Evolutionary conservation across 2,113 vertebrate species (phyloP), one percentile per base, ranked within the genome.

Genomic region (Apeltes quadracus): DNA sequence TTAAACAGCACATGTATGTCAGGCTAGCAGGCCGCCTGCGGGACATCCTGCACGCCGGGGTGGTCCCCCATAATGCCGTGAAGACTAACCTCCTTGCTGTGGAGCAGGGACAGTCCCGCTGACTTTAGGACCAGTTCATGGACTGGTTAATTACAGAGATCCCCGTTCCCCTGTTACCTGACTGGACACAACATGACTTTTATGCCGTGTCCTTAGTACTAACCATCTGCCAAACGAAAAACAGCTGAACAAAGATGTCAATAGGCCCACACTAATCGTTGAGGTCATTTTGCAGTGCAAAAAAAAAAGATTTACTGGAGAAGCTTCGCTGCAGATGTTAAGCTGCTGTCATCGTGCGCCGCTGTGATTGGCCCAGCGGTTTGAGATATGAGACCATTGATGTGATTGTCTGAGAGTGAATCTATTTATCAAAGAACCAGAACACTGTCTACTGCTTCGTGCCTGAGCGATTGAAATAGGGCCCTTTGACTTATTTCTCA

Each of bases 51-150:
- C 69, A 34, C 82, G 82, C 72, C 1, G 58, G 55, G 84, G 86
- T 83, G 86, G 78, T 75, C 84, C 83, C 78, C 78, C 54, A 44
- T 78, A 84, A 53, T 74, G 82, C 82, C 79, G 88, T 88, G 81
- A 87, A 80, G 76, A 72, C 62, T 10, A 53, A 39, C 76, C 57
- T 73, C 85, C 91, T 89, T 84, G 86, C 75, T 71, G 77, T 83
- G 59, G 38, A 80, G 66, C 79, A 51, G 72, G 67, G 82, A 82
- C 84, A 87, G 63, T 82, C 86, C 85, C n/a, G 78, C 91, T 90
- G 91, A 65, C 73, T 93, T 92, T 83, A 92, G 82, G 78, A 84
- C 75, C 71, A 50, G 70, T 78, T 84, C 83, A 82, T 84, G 69
- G 70, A 56, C 82, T 74, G 79, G n/a, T 73, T 88, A 90, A 92